Evolutionary conservation across 2,797 vertebrate genomes (phyloP), one percentile per base, ranked within the genome.

Genomic region (Sebastes trivittatus): DNA sequence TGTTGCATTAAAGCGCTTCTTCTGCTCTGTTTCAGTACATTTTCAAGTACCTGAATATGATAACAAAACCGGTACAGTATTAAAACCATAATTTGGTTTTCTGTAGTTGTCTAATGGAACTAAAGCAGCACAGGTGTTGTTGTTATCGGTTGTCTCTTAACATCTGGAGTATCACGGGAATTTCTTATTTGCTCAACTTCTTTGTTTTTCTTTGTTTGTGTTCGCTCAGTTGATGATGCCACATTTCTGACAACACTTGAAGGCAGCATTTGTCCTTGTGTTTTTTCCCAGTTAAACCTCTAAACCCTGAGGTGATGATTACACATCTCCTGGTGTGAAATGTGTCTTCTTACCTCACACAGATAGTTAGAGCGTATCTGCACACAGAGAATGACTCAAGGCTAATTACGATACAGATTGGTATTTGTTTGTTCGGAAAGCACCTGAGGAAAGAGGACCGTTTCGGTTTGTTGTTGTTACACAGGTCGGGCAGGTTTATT

Each of bases 401-500:
- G 73, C 49, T 87, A 29, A 68, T 86, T 83, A 65, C 79, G 22
- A 16, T 36, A 36, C 11, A 66, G 67, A 58, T 25, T 10, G 76
- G 64, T 82, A 66, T 89, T 77, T 79, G 77, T 84, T 86, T 82
- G 59, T 70, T 70, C 0, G 5, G 55, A 79, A 85, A 92, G n/a
- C 82, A 71, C 83, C 83, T 23, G 75, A 81, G 81, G 85, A 72
- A 32, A 11, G 29, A 61, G 14, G 4, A 3, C 30, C 0, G 22
- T 72, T 65, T 67, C 6, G 0, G 11, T 76, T 77, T 87, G 60
- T 68, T 75, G 83, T 72, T 8, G 80, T 55, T 6, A 4, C 59
- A 46, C 88, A 54, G 74, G 91, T 89, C 11, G 22, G 72, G 76
- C 77, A n/a, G 84, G 87, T 92, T 87, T 72, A 75, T 71, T 52